Base-by-base conservation (phyloP, 2,888 invertebrate genomes). In the Tenthredo livida region DNA sequence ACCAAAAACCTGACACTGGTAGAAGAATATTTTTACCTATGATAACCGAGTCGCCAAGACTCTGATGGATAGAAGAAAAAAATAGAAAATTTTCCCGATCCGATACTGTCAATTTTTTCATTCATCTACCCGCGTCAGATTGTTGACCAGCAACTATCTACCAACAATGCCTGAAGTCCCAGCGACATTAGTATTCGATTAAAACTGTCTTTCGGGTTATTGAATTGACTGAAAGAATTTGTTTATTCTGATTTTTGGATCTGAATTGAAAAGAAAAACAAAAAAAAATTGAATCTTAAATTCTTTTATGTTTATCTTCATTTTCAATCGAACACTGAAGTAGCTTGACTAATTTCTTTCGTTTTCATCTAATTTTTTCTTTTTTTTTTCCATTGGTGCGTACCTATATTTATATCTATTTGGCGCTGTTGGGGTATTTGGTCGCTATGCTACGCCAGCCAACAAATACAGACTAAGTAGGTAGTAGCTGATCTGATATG, bases 401-500 rank as follows among this genome's bases (percentile, higher is more conserved):
- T 93, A 93, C 93, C 93, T 93, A 93, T 77, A 17, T 29, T 70
- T 77, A 50, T 90, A 92, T 89, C 92, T 93, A 92, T 92, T 90
- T 91, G 93, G 90, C 91, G 93, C 89, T 92, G 92, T 80, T 92
- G 89, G 91, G 89, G 91, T 91, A 91, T 91, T 80, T 40, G 58
- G 92, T 92, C 88, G 92, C 92, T 93, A 93, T 65, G 58, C 92
- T 93, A 93, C 92, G 90, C 92, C 92, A 92, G 92, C 92, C 92
- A 92, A 92, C 91, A 80, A 29, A 90, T 89, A 90, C 89, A 90
- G 92, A 92, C 92, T 91, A 78, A 58, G 78, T 21, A 21, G 25
- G 75, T 75, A 92, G 91, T 89, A 90, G 90, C 90, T 92, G 91
- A 88, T 91, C 90, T 90, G 92, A 91, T 91, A 92, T 91, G 91